Base-by-base conservation (phyloP, 2,888 invertebrate species). In the Dynastes tityus region DNA sequence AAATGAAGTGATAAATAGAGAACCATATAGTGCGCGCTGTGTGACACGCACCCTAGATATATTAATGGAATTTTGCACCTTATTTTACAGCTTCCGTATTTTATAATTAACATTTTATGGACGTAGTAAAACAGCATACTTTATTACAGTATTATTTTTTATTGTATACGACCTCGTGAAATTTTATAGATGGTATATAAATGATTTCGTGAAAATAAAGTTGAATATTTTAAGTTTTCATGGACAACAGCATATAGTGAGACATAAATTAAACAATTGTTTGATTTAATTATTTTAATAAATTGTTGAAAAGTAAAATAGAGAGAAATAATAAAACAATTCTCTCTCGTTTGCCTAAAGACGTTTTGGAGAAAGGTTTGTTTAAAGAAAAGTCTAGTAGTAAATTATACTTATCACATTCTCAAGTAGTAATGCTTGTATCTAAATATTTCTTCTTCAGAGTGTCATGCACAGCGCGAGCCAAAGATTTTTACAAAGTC, bases 11-110 rank as follows among this genome's bases (percentile, higher is more conserved):
- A 55, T 8, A 55, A 55, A 22, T 16, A 55, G 16, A 22, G 16
- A 53, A 16, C 22, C 22, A 8, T 55, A 22, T 22, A 55, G 55
- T 16, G 16, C 9, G 22, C 22, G 5, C n/a, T 1, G 22, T 55
- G 55, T 55, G 55, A 55, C 55, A 22, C n/a, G 55, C 8, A 22
- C 55, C n/a, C 22, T 22, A 55, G 55, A 55, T 55, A 55, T 22
- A 22, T 22, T 55, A 55, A 55, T 22, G 8, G 55, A 55, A 55
- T 22, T 55, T 55, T 55, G 22, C 55, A 55, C 55, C 55, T 55
- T 55, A 9, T 45, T 55, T 55, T 55, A 27, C 55, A 55, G 55
- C 9, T 55, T 55, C 22, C 22, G 22, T 55, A 55, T 55, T 55
- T 22, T 22, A 22, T 55, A 55, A 55, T 55, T 55, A 55, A 55